Evolutionary conservation across 2,888 invertebrate genomes (phyloP).

Genomic region (Drosophila picticornis): DNA sequence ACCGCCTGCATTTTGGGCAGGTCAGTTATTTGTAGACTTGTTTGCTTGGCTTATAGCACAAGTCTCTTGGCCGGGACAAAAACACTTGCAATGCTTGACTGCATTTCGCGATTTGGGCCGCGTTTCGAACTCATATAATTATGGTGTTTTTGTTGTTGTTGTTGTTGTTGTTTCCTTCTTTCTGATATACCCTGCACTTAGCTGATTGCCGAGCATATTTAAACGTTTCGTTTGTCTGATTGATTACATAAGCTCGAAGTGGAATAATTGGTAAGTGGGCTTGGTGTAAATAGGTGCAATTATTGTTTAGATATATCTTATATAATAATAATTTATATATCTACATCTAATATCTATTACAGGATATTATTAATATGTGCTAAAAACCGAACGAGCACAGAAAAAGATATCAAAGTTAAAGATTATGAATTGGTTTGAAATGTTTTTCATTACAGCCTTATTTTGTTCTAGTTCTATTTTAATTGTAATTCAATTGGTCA

Average conservation of each 20-base stretch:
- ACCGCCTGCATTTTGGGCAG: slow-evolving; percentile 67
- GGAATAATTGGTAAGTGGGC: not conserved
- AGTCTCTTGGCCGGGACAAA: slow-evolving; percentile 26
- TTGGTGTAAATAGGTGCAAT: not conserved
- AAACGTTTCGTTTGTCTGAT: not conserved
- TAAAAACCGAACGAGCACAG: no score
- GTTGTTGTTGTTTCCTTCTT: not conserved
- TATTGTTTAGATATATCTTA: not conserved
- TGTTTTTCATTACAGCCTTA: not conserved
- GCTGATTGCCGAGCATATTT: not conserved
- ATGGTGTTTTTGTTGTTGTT: slow-evolving; percentile 46
- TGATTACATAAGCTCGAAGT: not conserved
- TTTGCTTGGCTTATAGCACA: slow-evolving; percentile 37
- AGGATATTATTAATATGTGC: no score
- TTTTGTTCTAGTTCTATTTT: not conserved
- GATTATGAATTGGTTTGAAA: not conserved
- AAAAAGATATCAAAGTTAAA: not conserved
- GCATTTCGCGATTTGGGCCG: slow-evolving; percentile 73
- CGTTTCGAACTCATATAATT: slow-evolving; percentile 60
- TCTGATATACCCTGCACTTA: slow-evolving; percentile 38
- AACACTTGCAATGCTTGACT: slow-evolving; percentile 62
- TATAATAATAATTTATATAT: no score
- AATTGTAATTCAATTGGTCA: not conserved
- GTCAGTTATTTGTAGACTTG: slow-evolving; percentile 59
- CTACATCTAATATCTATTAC: no score